phyloP scores from a whole-genome alignment of 2,888 invertebrate species.

The Pardosa pseudoannulata region DNA sequence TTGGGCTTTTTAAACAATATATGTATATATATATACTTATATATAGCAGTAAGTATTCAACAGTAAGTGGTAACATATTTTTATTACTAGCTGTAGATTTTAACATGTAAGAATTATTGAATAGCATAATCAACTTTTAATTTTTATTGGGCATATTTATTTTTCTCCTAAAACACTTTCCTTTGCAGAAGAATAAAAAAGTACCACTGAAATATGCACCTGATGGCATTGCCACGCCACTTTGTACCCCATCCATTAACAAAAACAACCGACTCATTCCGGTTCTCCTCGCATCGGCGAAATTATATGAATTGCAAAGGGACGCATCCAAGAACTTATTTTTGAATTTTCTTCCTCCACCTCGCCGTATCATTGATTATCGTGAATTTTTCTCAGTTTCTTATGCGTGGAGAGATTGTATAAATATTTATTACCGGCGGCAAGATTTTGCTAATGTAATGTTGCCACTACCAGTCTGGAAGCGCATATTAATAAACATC shows the following conservation, averaged over 20 bases:
- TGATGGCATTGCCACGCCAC: too few relatives aligned
- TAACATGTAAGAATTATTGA: too few relatives aligned
- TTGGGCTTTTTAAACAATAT: too few relatives aligned
- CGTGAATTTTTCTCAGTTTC: slow-evolving; percentile 37
- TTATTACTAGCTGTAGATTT: too few relatives aligned
- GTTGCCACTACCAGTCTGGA: slow-evolving; percentile 26
- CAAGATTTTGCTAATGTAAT: slow-evolving; percentile 63
- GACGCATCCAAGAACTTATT: slow-evolving; percentile 26
- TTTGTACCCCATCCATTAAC: background rate
- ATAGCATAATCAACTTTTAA: too few relatives aligned
- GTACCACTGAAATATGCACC: too few relatives aligned
- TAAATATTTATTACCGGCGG: slow-evolving; percentile 66
- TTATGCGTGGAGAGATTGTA: slow-evolving; percentile 47
- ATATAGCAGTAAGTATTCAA: too few relatives aligned
- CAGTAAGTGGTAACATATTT: too few relatives aligned
- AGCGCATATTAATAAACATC: slow-evolving; percentile 70
- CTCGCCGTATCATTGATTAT: slow-evolving; percentile 51
- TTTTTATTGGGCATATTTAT: too few relatives aligned
- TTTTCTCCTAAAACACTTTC: too few relatives aligned
- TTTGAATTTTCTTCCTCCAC: slow-evolving; percentile 40
- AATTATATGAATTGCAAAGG: slow-evolving; percentile 31
- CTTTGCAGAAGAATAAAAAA: too few relatives aligned
- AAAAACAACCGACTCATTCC: background rate
- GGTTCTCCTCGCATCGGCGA: background rate
- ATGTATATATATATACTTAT: too few relatives aligned